These are phyloP conservation scores for Drosophila tani DNA, from an alignment of 1,140 invertebrate species.

Conservation along the genomic window DNA sequence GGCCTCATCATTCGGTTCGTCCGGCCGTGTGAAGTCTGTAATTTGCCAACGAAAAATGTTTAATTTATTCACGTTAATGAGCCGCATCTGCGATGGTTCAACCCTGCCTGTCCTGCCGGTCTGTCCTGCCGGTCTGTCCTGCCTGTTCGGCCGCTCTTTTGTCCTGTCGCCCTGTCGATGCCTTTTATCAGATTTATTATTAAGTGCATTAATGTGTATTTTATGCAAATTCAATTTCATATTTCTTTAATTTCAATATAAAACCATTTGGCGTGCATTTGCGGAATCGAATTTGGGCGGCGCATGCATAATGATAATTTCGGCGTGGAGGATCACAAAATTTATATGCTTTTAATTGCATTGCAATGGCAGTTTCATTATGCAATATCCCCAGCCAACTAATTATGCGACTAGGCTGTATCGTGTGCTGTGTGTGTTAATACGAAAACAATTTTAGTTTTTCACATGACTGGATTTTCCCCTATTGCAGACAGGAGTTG, in stretches of 20 bases:
- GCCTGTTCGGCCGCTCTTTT: neutral
- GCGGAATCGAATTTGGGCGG: constrained; percentile 3
- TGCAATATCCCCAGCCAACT: constrained; percentile 51
- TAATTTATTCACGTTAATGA: constrained; percentile 80
- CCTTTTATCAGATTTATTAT: constrained; percentile 76
- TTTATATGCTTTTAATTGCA: constrained; percentile 81
- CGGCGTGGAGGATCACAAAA: constrained; percentile 44
- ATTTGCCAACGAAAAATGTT: constrained; percentile 60
- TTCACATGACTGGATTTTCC: constrained; percentile 27
- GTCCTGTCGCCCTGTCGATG: constrained; percentile 17
- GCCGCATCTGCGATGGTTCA: constrained; percentile 58
- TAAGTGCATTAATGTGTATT: constrained; percentile 65
- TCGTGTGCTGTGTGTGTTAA: constrained; percentile 44
- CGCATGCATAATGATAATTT: constrained; percentile 65
- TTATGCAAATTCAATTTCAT: constrained; percentile 59
- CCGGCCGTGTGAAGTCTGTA: constrained; percentile 43
- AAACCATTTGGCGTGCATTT: constrained; percentile 67
- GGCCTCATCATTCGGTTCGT: constrained; percentile 11
- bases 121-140: neutral
- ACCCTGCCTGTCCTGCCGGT: neutral
- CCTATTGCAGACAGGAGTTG: constrained; percentile 1
- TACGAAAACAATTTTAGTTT: constrained; percentile 46
- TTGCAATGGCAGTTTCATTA: constrained; percentile 70
- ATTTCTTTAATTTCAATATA: constrained; percentile 77
- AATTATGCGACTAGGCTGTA: constrained; percentile 44